Percentiles rank a stretch among this genome's conserved stretches.
Evolutionary conservation across 2,888 invertebrate genomes (phyloP).

Genomic region (Syrista parreyssii): DNA sequence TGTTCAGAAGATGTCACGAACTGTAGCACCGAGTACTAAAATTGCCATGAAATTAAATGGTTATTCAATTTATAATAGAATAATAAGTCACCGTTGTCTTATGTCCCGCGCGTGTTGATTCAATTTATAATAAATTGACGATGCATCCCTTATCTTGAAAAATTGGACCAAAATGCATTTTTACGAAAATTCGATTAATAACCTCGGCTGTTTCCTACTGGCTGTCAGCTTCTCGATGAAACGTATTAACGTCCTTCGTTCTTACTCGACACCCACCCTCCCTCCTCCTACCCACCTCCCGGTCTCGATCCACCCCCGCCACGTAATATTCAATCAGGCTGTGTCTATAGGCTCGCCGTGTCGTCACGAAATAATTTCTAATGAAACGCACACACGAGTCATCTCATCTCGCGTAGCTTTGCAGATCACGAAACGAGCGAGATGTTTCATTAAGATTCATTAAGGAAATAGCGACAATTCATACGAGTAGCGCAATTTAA

Average conservation of each 20-base stretch:
- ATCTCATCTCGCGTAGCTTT: neutral
- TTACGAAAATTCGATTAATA: constrained; percentile 4
- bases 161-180: no score
- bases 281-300: neutral
- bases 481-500: no score
- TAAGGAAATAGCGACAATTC: neutral
- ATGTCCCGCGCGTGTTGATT: no score
- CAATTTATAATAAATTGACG: no score
- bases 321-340: constrained; percentile 22
- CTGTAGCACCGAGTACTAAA: no score
- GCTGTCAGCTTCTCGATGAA: constrained; percentile 14
- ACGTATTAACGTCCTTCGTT: constrained; percentile 13
- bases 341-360: constrained; percentile 17
- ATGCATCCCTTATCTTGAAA: no score
- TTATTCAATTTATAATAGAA: no score
- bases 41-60: no score
- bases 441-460: neutral
- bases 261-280: neutral
- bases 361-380: constrained; percentile 1
- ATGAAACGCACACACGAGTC: constrained; percentile 11
- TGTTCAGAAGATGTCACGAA: no score
- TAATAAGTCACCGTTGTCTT: no score
- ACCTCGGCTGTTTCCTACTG: constrained; percentile 1
- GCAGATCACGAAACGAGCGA: neutral
- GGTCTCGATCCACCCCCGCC: constrained; percentile 7